Base-by-base conservation (phyloP, 2,888 invertebrate species). In the Meiosimyza platycephala region DNA sequence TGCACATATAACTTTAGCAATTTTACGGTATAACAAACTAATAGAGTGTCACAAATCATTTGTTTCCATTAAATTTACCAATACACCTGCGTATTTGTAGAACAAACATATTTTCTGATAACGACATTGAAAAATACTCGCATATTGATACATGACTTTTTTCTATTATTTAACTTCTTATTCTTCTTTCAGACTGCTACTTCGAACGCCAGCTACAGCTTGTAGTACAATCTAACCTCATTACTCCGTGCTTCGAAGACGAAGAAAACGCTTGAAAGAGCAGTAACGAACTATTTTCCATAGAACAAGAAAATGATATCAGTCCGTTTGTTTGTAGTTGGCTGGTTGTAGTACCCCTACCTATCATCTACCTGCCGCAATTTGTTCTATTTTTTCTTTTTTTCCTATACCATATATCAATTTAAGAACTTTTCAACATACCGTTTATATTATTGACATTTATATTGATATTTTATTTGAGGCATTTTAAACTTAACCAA, bases 401-500 rank as follows among this genome's bases (percentile, higher is more conserved):
- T 47, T 55, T 18, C 47, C 13, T 62, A 63, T n/a, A 63, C 15
- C 54, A 63, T 70, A 51, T 51, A 69, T 60, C 48, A 57, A 67
- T 55, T 69, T 57, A 48, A 40, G 40, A 57, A 57, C 57, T 67
- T 57, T 48, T 67, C 67, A 57, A 18, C 40, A 40, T 40, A 40
- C 67, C 55, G 48, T 57, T 67, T 57, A n/a, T 50, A 69, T 71
- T 72, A 74, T 72, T 74, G 74, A 74, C 76, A 40, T 40, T 40
- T 40, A 40, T 40, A 40, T 40, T 83, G 83, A 82, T 79, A 76
- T 76, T 73, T 64, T 71, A 62, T 72, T 70, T 73, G 76, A 76
- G 78, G 76, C 81, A 81, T 84, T 84, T 85, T 83, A 82, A 86
- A 85, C 83, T 84, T 81, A 79, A 82, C 80, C 81, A 78, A 83